phyloP scores from a whole-genome alignment of 64 coral and sea anemone genomes.

The Pocillopora damicornis region DNA sequence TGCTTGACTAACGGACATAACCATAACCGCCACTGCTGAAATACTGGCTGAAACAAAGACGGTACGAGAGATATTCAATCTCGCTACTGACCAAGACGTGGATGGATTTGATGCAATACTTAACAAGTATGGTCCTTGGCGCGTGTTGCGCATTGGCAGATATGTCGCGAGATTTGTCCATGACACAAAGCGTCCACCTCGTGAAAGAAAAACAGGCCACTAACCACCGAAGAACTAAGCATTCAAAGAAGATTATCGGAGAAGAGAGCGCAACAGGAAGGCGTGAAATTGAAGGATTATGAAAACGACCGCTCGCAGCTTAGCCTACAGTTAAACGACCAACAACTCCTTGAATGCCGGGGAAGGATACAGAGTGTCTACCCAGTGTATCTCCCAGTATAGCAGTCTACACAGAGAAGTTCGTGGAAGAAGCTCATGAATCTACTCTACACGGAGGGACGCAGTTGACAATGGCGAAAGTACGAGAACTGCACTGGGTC shows the following conservation, averaged over 20 bases:
- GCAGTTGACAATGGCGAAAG: constrained; percentile 23
- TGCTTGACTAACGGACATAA: constrained; percentile 10
- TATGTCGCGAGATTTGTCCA: constrained; percentile 17
- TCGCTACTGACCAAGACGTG: not conserved
- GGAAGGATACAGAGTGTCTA: constrained; percentile 46
- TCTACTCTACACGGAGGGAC: constrained; percentile 49
- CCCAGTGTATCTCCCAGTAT: constrained; percentile 9
- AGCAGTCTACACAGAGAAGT: constrained; percentile 29
- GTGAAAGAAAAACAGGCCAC: constrained; percentile 26
- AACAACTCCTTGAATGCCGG: constrained; percentile 17
- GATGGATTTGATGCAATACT: constrained; percentile 9
- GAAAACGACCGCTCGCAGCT: constrained; percentile 8
- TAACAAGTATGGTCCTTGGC: constrained; percentile 24
- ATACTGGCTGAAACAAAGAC: constrained; percentile 14
- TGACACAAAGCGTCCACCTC: constrained; percentile 4
- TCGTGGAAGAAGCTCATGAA: constrained; percentile 40
- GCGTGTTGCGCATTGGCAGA: constrained; percentile 2
- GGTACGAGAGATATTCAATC: constrained; percentile 25
- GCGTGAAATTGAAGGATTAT: constrained; percentile 4
- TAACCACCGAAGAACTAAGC: constrained; percentile 25
- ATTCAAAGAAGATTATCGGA: constrained; percentile 29
- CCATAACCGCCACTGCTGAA: constrained; percentile 7
- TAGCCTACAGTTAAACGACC: constrained; percentile 22
- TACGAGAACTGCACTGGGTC: constrained; percentile 23
- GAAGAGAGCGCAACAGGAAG: not conserved